Base-by-base conservation (phyloP, 2,888 invertebrate genomes). In the Xestobium rufovillosum region DNA sequence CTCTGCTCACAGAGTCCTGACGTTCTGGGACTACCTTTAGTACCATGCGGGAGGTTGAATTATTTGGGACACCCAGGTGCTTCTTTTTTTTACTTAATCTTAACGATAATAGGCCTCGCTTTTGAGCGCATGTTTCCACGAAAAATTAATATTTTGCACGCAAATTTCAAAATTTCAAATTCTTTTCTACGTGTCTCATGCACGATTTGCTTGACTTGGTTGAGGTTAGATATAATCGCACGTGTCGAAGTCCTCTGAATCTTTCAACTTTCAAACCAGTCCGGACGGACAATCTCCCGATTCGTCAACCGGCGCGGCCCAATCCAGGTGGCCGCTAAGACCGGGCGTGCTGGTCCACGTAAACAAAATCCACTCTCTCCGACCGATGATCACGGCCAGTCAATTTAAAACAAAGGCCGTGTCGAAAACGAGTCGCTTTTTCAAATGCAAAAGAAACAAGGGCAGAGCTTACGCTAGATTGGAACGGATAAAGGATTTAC, bases 301-400 rank as follows among this genome's bases (percentile, higher is more conserved):
- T 27, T 49, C 51, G 25, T 49, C 59, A 9, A 51, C 53, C 33
- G 32, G 38, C 12, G 14, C 40, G 12, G 45, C 44, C 31, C 57
- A 57, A 14, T 73, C 79, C 13, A 81, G 85, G 59, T 91, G 90
- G 90, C 90, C 90, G 4, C 66, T 89, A 41, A 83, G 86, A 57
- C 89, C 90, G 2, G 90, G 90, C 34, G 88, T 90, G 35, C 71
- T 90, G 55, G 83, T 90, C 31, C 90, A 90, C 61, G 82, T 89
- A 14, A 88, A 88, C 67, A 84, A 85, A 38, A 78, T 83, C 61
- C 83, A 85, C 62, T 83, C 82, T 50, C 23, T 19, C n/a, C n/a
- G 6, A 19, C 23, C 23, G 33, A 34, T 40, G 32, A 19, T 19
- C 6, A 19, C 6, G n/a, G 6, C 23, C 6, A 47, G 51, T 32